Evolutionary conservation across 1,140 invertebrate genomes (phyloP), one percentile per base, ranked within the genome.

Genomic region (Plectrocnemia conspersa): DNA sequence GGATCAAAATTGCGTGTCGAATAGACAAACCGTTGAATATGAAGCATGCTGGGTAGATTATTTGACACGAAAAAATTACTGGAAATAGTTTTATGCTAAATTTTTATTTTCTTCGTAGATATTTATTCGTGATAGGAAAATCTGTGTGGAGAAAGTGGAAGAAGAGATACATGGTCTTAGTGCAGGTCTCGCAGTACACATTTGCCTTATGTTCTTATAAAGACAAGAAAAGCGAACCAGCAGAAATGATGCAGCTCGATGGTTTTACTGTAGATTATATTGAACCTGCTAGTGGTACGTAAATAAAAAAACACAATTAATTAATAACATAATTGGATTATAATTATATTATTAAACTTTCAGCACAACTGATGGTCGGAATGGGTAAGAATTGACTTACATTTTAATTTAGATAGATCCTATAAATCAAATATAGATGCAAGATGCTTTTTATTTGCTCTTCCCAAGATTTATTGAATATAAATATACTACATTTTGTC

Each of bases 61-160:
- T 45, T 54, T 15, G 41, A 19, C 13, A 10, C n/a, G 18, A 27
- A 42, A 29, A 22, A 36, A 13, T 56, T 48, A 44, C 19, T 46
- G 5, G 11, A 3, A 32, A 27, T 46, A 16, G 25, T 44, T 47
- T 25, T 3, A 10, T 21, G 36, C 61, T 55, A 3, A 29, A 29
- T 56, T 13, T 48, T 45, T 47, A 65, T 82, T 68, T 67, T n/a
- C n/a, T n/a, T n/a, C n/a, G n/a, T n/a, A 93, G 91, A 10, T 88
- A 95, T 70, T 78, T 98, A 18, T 97, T 93, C 74, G 92, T 90
- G 5, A 79, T 94, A 63, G 97, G 97, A 19, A 98, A 98, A 79
- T 90, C 86, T 53, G 93, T 98, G 0, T 99, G 97, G 97, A 97
- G 98, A 68, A 99, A 99, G 71, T 99, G 96, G 95, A 99, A 99